Evolutionary conservation across 2,888 invertebrate species (phyloP).

Genomic region (Yponomeuta sedellus): DNA sequence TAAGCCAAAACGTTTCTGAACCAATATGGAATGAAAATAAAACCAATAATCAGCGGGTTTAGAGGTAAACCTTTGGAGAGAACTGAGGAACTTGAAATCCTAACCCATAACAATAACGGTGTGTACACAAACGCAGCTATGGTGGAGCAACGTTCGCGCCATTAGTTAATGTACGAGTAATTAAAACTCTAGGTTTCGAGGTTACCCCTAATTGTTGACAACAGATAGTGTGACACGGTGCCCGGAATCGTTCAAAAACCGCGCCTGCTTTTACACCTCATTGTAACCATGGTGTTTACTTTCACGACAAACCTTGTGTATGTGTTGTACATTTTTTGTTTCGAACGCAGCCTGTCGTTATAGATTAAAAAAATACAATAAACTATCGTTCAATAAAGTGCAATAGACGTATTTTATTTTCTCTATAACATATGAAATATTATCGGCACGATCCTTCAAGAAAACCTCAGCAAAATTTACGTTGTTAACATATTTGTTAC

Average conservation of each 20-base stretch:
- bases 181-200: constrained; percentile 65
- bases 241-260: constrained; percentile 51
- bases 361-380: too few relatives aligned
- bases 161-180: constrained; percentile 67
- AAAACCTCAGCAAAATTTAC: too few relatives aligned
- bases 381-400: too few relatives aligned
- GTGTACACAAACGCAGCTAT: constrained; percentile 45
- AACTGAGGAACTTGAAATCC: too few relatives aligned
- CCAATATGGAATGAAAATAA: not conserved
- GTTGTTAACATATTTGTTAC: too few relatives aligned
- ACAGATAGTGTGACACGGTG: constrained; percentile 49
- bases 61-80: too few relatives aligned
- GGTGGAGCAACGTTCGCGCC: constrained; percentile 51
- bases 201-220: constrained; percentile 65
- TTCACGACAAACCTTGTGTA: not conserved
- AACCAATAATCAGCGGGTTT: constrained; percentile 15
- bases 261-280: constrained; percentile 39
- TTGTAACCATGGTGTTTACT: not conserved
- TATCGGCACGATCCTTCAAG: too few relatives aligned
- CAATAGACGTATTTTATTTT: too few relatives aligned
- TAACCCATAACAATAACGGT: constrained; percentile 31
- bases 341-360: too few relatives aligned
- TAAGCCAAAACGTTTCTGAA: not conserved
- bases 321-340: too few relatives aligned
- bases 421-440: too few relatives aligned